A percentile compares a stretch with the other conserved stretches of the same genome.
Conservation (phyloP, 2,888 invertebrate genomes). For the Neoitamus cyanurus region DNA sequence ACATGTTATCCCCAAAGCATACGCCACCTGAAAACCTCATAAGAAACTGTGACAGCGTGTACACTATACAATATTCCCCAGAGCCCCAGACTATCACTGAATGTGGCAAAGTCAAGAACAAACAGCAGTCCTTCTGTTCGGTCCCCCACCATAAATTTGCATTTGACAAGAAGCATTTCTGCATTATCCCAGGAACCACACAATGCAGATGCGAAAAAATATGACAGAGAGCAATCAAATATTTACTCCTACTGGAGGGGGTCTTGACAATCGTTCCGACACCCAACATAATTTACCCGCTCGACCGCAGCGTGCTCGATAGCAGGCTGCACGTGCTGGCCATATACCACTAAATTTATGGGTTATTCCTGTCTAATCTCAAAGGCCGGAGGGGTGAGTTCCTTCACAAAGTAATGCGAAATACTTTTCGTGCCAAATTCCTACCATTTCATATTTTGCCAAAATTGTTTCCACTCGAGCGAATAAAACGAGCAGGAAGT, state of each 20-base stretch:
- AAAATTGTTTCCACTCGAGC: not conserved
- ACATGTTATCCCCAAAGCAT: not conserved
- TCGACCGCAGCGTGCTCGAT: not conserved
- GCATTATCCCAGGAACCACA: not conserved
- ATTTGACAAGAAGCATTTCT: not conserved
- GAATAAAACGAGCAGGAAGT: not conserved
- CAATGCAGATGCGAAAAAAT: not conserved
- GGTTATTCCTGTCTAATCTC: not conserved
- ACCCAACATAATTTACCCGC: not conserved
- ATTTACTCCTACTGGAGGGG: not conserved
- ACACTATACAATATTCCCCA: not conserved
- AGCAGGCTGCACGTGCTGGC: not conserved
- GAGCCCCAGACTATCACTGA: not conserved
- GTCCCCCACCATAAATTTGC: not conserved
- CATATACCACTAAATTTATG: constrained; percentile 1
- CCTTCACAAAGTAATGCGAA: not conserved
- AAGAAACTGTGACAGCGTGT: not conserved
- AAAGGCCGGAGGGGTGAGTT: not conserved
- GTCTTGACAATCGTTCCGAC: not conserved
- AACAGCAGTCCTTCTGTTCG: not conserved
- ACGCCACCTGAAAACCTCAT: not conserved
- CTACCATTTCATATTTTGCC: not conserved
- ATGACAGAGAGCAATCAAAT: not conserved
- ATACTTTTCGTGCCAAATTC: not conserved
- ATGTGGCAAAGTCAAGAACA: not conserved